Percentiles rank a stretch among this genome's conserved stretches.
Evolutionary conservation across 2,113 vertebrate genomes (phyloP).

Genomic region (Galemys pyrenaicus): DNA sequence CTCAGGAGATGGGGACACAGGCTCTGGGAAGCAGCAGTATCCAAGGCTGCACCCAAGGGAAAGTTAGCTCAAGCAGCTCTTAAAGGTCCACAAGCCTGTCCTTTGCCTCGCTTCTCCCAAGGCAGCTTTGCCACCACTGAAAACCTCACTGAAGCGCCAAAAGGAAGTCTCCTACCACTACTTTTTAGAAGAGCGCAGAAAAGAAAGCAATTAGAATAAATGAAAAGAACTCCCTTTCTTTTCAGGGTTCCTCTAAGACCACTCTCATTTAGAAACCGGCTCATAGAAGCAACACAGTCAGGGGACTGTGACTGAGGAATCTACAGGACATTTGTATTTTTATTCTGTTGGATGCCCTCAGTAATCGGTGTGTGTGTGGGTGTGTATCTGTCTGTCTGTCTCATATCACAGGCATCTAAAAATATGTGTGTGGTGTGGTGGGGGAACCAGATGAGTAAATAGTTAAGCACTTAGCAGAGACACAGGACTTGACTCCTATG

Average conservation of each 20-base stretch:
- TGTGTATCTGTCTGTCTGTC: background rate
- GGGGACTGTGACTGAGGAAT: background rate
- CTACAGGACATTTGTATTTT: background rate
- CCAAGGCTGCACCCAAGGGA: too few relatives aligned
- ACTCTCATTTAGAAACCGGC: background rate
- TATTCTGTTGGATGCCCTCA: background rate
- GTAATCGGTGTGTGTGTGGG: background rate
- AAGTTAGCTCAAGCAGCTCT: background rate
- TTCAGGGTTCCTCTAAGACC: background rate
- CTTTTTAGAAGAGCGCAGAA: background rate
- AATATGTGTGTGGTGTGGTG: fast-evolving
- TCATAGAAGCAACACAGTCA: background rate
- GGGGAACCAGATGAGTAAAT: background rate
- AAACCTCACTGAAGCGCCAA: background rate
- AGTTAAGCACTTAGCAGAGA: background rate
- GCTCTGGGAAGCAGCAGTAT: background rate
- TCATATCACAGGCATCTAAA: background rate
- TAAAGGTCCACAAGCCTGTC: background rate
- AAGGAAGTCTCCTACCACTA: background rate
- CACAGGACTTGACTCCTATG: background rate
- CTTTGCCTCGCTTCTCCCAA: background rate
- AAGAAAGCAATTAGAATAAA: background rate
- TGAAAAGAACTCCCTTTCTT: background rate
- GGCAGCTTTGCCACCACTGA: background rate
- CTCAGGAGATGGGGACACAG: background rate